Base-by-base conservation (phyloP, 2,888 invertebrate genomes). In the Dromius quadrimaculatus region DNA sequence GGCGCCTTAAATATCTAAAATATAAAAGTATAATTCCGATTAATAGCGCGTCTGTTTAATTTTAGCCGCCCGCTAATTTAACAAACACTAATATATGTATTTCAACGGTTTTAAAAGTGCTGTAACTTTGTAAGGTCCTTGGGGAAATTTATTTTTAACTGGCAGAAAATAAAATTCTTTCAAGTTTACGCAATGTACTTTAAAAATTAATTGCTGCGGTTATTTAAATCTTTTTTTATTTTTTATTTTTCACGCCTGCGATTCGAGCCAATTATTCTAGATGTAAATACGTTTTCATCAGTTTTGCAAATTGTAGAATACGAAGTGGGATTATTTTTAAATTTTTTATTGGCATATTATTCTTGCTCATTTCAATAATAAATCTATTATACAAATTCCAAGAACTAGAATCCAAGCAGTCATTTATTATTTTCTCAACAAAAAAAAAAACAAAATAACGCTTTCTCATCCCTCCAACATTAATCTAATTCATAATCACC, bases 211-310 rank as follows among this genome's bases (percentile, higher is more conserved):
- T 70, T 70, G 70, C 70, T 47, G 47, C 11, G 50, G 70, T 70
- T 70, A 70, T 70, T 70, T 70, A 62, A 61, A 70, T 70, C 70
- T 70, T 70, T 70, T 62, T 70, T 70, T 70, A 61, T 70, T 70
- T 61, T 47, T 38, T 38, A 43, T 47, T 59, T 64, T 32, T 45
- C 64, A 45, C 62, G 61, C 61, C 57, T 43, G 43, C 13, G 19
- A 22, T 23, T 15, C 28, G 54, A 66, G 66, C 66, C 68, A 68
- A 68, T 68, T 68, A 68, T 59, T 59, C 41, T 9, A 54, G 41
- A 68, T 59, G 59, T 34, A 68, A 68, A 59, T 68, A 59, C 59
- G 57, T 23, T 66, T 66, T 65, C 38, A 36, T 22, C 20, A 38
- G n/a, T 41, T 66, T 59, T 68, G 15, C 34, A 36, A 64, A 50